phyloP scores from a whole-genome alignment of 1,140 invertebrate genomes.

The Pseudoatta argentina region DNA sequence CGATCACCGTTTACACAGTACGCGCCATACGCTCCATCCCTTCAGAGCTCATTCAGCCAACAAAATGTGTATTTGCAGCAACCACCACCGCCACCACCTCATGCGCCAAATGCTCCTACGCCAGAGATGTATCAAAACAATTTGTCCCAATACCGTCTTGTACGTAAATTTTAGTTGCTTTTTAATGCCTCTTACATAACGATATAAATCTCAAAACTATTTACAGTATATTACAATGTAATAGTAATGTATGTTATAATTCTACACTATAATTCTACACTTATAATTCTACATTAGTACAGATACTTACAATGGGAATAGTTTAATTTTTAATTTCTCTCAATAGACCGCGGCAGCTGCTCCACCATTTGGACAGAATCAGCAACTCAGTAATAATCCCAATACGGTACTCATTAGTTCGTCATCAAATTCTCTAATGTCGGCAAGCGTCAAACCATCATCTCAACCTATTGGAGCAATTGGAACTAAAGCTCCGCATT shows the following conservation, averaged over 20 bases:
- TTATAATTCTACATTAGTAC: background rate
- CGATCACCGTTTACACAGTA: constrained; percentile 90
- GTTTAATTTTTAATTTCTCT: constrained; percentile 49
- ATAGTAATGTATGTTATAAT: background rate
- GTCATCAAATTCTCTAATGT: constrained; percentile 95
- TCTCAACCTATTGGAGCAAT: constrained; percentile 94
- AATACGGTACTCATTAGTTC: constrained; percentile 96
- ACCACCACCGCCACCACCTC: constrained; percentile 85
- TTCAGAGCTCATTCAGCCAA: constrained; percentile 89
- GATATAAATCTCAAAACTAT: background rate
- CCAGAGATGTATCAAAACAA: constrained; percentile 94
- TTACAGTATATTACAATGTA: background rate
- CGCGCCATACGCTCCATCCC: constrained; percentile 87
- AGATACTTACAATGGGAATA: background rate
- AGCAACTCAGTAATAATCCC: constrained; percentile 93
- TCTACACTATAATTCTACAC: background rate
- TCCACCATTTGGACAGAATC: constrained; percentile 91
- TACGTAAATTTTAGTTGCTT: constrained; percentile 81
- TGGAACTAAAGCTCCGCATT: constrained; percentile 88
- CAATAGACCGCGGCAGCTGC: constrained; percentile 87
- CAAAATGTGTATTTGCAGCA: constrained; percentile 90
- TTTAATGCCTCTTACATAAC: background rate
- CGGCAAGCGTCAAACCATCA: constrained; percentile 94
- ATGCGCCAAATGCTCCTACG: constrained; percentile 87
- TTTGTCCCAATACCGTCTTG: constrained; percentile 91